Base-by-base conservation (phyloP, 1,140 invertebrate species). In the Drosophila nannoptera region DNA sequence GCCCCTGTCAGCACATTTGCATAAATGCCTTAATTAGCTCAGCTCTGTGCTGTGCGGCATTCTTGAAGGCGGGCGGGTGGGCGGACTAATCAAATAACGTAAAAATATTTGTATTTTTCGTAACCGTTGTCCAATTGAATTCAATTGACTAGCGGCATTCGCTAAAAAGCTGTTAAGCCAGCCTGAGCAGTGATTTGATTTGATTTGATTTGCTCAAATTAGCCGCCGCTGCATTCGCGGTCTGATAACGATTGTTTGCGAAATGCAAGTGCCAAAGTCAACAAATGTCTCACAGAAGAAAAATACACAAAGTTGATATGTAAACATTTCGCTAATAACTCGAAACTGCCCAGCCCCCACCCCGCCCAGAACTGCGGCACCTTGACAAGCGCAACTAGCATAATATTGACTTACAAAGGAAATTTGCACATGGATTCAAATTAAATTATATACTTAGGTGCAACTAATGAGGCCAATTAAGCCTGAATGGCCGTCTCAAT, bases 1-100 rank as follows among this genome's bases (percentile, higher is more conserved):
- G 63, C 56, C 22, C 61, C 35, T 72, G 69, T 86, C 71, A 73
- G 56, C 53, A 71, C 12, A 86, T 84, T 84, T 71, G 67, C 81
- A 84, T 86, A 86, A 86, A 80, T 59, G 67, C 81, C 87, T 84
- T 86, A 84, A 84, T 84, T 86, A 86, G 70, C 69, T 64, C 40
- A 33, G 29, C 9, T 55, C 29, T 31, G 3, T 43, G 49, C 59
- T 75, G 45, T 38, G 42, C 11, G 4, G 32, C 35, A 45, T 43
- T 62, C 46, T 59, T 61, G 43, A 45, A 12, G 22, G 22, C 22
- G 22, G 22, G 48, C 49, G 16, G 22, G 48, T 45, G 16, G 22
- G 52, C 49, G 60, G 38, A 32, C 66, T 82, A 82, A 78, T 82
- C 75, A 67, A 75, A 75, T 83, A 56, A 31, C 73, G 73, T 62